A percentile compares a stretch with the other conserved stretches of the same genome.
These are phyloP conservation scores for Camptogramma bilineatum DNA, from an alignment of 2,888 invertebrate species.

Conservation along the genomic window DNA sequence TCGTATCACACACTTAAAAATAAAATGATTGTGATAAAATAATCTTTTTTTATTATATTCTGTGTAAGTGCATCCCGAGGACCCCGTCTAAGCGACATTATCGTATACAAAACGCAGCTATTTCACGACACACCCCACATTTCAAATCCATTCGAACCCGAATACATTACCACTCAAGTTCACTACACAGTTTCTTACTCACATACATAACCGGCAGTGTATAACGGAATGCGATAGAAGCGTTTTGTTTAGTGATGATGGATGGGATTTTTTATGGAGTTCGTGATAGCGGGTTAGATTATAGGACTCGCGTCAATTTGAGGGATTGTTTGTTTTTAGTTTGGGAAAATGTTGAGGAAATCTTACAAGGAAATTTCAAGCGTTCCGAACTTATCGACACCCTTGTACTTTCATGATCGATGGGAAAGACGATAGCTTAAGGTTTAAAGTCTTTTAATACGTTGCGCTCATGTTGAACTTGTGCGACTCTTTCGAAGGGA, in stretches of 20 bases:
- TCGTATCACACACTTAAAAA: neutral
- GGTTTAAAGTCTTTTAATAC: too few relatives aligned
- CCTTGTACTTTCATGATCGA: neutral
- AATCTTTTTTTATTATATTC: constrained; percentile 16
- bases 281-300: constrained; percentile 24
- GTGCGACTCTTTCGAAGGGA: too few relatives aligned
- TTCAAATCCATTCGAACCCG: constrained; percentile 34
- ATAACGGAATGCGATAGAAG: neutral
- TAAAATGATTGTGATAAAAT: neutral
- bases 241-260: constrained; percentile 27
- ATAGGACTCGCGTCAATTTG: constrained; percentile 15
- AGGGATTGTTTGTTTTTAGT: constrained; percentile 17
- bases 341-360: neutral
- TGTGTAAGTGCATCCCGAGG: constrained; percentile 32
- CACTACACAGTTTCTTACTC: constrained; percentile 35
- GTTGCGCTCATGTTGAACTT: too few relatives aligned
- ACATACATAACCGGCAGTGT: constrained; percentile 41
- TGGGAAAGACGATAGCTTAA: neutral
- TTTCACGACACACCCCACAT: constrained; percentile 56
- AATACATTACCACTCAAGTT: constrained; percentile 46
- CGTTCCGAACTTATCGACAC: neutral
- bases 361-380: neutral
- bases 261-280: constrained; percentile 27
- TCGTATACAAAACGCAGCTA: constrained; percentile 68
- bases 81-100: constrained; percentile 54